Base-by-base conservation (phyloP, 2,113 vertebrate genomes). In the Alethe diademata region DNA sequence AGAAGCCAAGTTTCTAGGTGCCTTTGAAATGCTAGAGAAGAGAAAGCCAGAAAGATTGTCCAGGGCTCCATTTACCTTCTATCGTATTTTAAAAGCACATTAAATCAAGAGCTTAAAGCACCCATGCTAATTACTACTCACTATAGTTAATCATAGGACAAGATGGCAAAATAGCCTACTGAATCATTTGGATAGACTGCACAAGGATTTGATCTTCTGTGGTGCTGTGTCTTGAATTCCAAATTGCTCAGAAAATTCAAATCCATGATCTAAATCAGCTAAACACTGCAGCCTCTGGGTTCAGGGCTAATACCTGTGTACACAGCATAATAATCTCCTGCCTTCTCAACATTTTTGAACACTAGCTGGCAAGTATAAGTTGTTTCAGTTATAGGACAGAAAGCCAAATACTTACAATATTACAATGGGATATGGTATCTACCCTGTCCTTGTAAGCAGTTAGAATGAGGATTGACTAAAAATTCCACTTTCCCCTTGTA, bases 1-100 rank as follows among this genome's bases (percentile, higher is more conserved):
- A 93, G 74, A 86, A 79, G 92, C 71, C 90, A 94, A 93, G 67
- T 94, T 97, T 94, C 78, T 92, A 96, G 88, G 90, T 96, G 93
- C 85, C 93, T 96, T 96, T 96, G 94, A 96, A 94, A 95, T 64
- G 28, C 45, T 92, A 61, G 65, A 88, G 91, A 93, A 79, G 48
- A 82, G 38, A 90, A 95, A 95, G 62, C 38, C 75, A 90, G 72
- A 47, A 24, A 95, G 92, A 93, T 90, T 95, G 87, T 80, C 62
- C 87, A 83, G 74, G 58, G 51, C 84, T 95, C 84, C 76, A 88
- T 94, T 94, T 93, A 75, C 67, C 51, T 93, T 93, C 50, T 54
- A 88, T 50, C 64, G 14, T 86, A 76, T 75, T 95, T 85, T 48
- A 93, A 79, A 91, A 88, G 78, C 74, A 43, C 43, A 73, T 91